Percentiles rank a stretch among this genome's conserved stretches.
Evolutionary conservation across 1,140 invertebrate species (phyloP).

Genomic region (Drosophila chauvacae): DNA sequence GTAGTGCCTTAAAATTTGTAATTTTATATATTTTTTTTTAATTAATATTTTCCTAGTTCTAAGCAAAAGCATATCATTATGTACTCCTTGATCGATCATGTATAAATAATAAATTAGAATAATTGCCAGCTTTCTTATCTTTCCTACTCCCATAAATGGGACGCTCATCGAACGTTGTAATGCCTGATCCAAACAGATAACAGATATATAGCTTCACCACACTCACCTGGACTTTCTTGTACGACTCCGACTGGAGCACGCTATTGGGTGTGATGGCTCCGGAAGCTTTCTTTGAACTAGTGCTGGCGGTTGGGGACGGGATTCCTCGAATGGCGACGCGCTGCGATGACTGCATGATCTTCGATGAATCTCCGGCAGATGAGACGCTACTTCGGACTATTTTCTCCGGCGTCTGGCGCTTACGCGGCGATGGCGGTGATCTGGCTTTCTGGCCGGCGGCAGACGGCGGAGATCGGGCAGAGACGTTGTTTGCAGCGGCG

Average conservation of each 20-base stretch:
- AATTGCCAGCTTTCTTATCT: neutral
- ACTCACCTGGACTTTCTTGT: conserved; percentile 74
- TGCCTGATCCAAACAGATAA: neutral
- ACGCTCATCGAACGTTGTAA: too few species aligned
- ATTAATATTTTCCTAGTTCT: too few species aligned
- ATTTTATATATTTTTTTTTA: too few species aligned
- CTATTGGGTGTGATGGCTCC: conserved; percentile 23
- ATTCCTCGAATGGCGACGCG: conserved; percentile 16
- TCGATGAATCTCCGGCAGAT: conserved; percentile 25
- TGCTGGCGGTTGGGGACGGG: neutral
- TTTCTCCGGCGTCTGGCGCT: conserved; percentile 41
- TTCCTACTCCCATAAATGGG: neutral
- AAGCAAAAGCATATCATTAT: too few species aligned
- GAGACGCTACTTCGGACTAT: neutral
- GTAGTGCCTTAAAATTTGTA: too few species aligned
- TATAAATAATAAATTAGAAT: too few species aligned
- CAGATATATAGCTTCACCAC: neutral
- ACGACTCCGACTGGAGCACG: conserved; percentile 70
- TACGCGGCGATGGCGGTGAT: conserved; percentile 17
- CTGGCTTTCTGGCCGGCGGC: conserved; percentile 11
- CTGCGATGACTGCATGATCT: conserved; percentile 21
- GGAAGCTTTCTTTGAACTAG: neutral
- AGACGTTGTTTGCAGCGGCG: neutral
- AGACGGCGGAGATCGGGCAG: conserved; percentile 7
- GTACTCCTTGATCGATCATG: too few species aligned